Evolutionary conservation across 1,140 invertebrate species (phyloP).

Genomic region (Trichomalopsis sarcophagae): DNA sequence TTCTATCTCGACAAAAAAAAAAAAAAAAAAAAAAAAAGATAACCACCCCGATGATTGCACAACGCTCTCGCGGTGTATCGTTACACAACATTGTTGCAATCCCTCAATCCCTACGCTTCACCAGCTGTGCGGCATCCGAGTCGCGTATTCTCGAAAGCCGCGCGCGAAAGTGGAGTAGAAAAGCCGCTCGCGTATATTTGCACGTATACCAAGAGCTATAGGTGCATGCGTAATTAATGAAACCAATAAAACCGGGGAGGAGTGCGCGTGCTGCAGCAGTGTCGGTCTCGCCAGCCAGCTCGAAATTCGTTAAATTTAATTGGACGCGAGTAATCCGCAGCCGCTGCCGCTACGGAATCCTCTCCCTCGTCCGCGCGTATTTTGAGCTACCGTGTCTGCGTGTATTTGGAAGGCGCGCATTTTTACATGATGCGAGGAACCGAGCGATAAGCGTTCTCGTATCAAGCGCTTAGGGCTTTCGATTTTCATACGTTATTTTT

Average conservation of each 20-base stretch:
- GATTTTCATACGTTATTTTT: neutral
- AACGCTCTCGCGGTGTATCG: neutral
- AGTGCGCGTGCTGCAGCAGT: constrained; percentile 24
- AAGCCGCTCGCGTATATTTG: neutral
- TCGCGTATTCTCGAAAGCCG: neutral
- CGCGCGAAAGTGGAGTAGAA: constrained; percentile 16
- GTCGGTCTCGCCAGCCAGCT: constrained; percentile 2
- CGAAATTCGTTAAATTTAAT: constrained; percentile 74
- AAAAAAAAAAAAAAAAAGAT: too few species aligned
- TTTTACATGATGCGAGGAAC: neutral
- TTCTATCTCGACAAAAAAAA: too few species aligned
- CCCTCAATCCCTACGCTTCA: neutral
- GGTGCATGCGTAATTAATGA: constrained; percentile 73
- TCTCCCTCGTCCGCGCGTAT: constrained; percentile 39
- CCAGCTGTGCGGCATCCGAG: neutral
- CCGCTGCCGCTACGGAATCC: constrained; percentile 1
- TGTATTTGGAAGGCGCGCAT: neutral
- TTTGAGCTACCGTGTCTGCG: constrained; percentile 5
- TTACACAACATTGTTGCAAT: neutral
- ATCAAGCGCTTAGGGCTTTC: neutral
- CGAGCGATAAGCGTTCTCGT: neutral
- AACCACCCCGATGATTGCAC: neutral
- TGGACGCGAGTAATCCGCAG: constrained; percentile 69
- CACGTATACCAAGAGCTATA: constrained; percentile 9
- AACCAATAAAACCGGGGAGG: constrained; percentile 69